Evolutionary conservation across 2,797 vertebrate species (phyloP), one percentile per base, ranked within the genome.

Genomic region (Odontamblyopus lacepedii): DNA sequence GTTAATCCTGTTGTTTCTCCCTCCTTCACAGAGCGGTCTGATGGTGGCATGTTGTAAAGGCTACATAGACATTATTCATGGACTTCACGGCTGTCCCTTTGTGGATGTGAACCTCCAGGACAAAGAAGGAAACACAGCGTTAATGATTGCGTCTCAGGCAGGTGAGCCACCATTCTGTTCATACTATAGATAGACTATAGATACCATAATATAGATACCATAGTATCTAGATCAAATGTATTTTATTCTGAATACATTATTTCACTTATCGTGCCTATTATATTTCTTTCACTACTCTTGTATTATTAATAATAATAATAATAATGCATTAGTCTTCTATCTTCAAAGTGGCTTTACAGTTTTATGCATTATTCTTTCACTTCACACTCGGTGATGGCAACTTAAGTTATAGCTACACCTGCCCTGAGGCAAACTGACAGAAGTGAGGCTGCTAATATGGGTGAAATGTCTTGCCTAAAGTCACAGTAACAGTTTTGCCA

Each of bases 141-240:
- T 97, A 65, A 96, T 97, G 95, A 93, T 96, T 60, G 96, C 97
- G 18, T 93, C 95, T 9, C 96, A 97, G 88, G 96, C 96, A 92
- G 97, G 91, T 84, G 57, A 67, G 75, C 64, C 13, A 51, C 4
- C 5, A 4, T 59, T 27, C 26, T 23, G 23, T 13, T 3, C 3
- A 48, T 23, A 26, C 12, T 59, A 2, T 15, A 30, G 13, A 30
- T 18, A 23, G 23, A 23, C 23, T 23, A 23, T 23, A 23, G 23
- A 23, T 23, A 23, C 23, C 3, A 48, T 23, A 26, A 11, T 59
- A 2, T 15, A 30, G 13, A 30, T 18, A 23, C 23, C 1, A n/a
- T 35, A 38, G 18, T n/a, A 32, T 63, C 27, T 19, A 63, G 2
- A 11, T 35, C 15, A 32, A 35, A 7, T 32, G 8, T 61, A 6